A percentile compares a stretch with the other conserved stretches of the same genome.
Conservation (phyloP, 2,888 invertebrate species). For the Pecten maximus region DNA sequence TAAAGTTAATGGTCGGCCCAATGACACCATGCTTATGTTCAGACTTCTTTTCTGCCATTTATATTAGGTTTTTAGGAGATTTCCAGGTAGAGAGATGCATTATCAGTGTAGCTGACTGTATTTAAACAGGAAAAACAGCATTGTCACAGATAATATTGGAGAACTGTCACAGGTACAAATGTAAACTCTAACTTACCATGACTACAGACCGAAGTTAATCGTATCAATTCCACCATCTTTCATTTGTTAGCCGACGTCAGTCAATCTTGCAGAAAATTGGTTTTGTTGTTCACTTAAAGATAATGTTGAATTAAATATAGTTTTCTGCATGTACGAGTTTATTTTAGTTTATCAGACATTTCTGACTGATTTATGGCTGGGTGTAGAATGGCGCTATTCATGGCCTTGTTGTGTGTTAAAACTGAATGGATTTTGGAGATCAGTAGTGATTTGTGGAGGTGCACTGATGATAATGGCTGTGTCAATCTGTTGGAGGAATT, state of each 20-base stretch:
- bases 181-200: neutral
- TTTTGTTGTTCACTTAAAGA: slow-evolving; percentile 21
- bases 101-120: neutral
- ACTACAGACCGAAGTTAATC: neutral
- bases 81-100: neutral
- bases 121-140: neutral
- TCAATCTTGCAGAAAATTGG: slow-evolving; percentile 33
- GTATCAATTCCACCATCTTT: neutral
- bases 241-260: neutral
- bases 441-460: neutral
- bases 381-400: neutral
- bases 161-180: neutral
- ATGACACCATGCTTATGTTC: neutral
- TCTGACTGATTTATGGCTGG: neutral
- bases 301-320: slow-evolving; percentile 30
- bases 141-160: neutral
- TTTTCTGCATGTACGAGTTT: slow-evolving; percentile 16
- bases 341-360: slow-evolving; percentile 9
- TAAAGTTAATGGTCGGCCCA: neutral
- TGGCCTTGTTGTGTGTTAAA: neutral
- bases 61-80: neutral
- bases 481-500: neutral
- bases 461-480: neutral
- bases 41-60: neutral
- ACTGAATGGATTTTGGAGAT: neutral